These are phyloP conservation scores for Grus americana DNA, from an alignment of 2,113 vertebrate genomes.

Conservation along the genomic window DNA sequence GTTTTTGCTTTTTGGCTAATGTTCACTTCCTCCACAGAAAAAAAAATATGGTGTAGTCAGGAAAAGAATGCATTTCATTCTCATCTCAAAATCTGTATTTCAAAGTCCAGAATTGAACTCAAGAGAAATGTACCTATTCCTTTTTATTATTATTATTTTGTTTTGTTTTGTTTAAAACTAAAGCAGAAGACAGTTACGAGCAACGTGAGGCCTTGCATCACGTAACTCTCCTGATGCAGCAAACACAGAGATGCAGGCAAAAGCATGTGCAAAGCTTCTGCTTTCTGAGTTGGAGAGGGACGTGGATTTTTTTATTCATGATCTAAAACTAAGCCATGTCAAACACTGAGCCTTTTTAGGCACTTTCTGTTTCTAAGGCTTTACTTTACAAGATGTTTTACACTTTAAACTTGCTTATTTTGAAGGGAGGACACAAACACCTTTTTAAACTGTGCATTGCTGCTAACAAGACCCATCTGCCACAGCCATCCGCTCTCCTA, in stretches of 20 bases:
- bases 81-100: constrained; percentile 4
- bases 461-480: not conserved
- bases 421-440: not conserved
- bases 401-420: not conserved
- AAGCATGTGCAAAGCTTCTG: not conserved
- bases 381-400: not conserved
- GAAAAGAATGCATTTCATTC: constrained; percentile 3
- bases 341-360: not conserved
- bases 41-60: not conserved
- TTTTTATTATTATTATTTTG: no score
- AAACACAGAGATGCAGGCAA: not conserved
- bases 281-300: not conserved
- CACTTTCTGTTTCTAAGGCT: not conserved
- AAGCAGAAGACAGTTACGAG: not conserved
- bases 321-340: not conserved
- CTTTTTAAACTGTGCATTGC: not conserved
- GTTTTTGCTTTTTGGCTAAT: constrained; percentile 46
- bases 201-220: not conserved
- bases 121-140: not conserved
- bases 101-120: not conserved
- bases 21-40: constrained; percentile 29
- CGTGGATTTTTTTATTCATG: not conserved
- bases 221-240: not conserved
- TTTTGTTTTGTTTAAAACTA: not conserved
- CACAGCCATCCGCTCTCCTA: not conserved